Evolutionary conservation across 1,140 invertebrate genomes (phyloP).

Genomic region (Sycophaga agraensis): DNA sequence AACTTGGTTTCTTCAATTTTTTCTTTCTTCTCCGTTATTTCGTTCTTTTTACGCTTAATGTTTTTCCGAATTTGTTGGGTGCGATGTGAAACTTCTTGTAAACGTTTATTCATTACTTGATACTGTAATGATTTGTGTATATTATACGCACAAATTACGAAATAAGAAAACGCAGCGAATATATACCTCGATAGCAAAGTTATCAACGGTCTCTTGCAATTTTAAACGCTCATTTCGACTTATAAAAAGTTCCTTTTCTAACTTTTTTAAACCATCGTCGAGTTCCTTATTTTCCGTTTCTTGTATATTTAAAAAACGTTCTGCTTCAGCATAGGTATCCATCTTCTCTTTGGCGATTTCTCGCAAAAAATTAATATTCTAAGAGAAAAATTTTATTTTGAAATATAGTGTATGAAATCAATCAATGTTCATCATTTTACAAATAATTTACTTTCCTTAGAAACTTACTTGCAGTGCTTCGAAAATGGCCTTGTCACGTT

Average conservation of each 20-base stretch:
- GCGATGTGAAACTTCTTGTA: slow-evolving; percentile 36
- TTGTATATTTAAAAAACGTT: slow-evolving; percentile 45
- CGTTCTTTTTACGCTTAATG: slow-evolving; percentile 37
- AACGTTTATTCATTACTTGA: slow-evolving; percentile 34
- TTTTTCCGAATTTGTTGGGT: slow-evolving; percentile 35
- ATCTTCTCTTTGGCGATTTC: slow-evolving; percentile 38
- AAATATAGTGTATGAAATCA: neutral
- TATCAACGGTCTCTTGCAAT: slow-evolving; percentile 28
- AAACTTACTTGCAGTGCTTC: slow-evolving; percentile 36
- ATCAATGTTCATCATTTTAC: too few species aligned
- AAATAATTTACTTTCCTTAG: neutral
- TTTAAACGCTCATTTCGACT: slow-evolving; percentile 39
- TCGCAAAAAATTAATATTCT: slow-evolving; percentile 46
- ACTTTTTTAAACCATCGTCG: slow-evolving; percentile 36
- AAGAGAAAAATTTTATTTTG: neutral
- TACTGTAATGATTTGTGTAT: slow-evolving; percentile 28
- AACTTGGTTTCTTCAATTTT: slow-evolving; percentile 38
- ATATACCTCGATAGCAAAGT: slow-evolving; percentile 34
- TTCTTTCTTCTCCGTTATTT: slow-evolving; percentile 38
- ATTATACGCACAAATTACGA: neutral
- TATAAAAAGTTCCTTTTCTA: slow-evolving; percentile 36
- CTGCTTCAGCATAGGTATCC: slow-evolving; percentile 39
- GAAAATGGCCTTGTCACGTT: slow-evolving; percentile 47
- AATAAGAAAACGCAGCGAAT: too few species aligned
- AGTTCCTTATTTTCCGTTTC: slow-evolving; percentile 42